phyloP scores from a whole-genome alignment of 2,113 vertebrate genomes.

The Aptenodytes forsteri region DNA sequence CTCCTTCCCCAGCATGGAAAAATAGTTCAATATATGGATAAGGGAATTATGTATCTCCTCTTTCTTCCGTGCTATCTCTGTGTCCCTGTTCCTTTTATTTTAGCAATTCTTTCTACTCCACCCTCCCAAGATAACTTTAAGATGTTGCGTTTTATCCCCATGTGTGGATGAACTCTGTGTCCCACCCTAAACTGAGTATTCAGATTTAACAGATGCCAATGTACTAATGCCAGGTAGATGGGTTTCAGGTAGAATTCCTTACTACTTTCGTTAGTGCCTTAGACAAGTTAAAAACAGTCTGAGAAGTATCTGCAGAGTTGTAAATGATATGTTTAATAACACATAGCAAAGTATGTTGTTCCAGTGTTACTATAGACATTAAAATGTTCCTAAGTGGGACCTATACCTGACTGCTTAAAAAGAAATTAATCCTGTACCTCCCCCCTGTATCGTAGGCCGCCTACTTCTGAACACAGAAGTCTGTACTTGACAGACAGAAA shows the following conservation, averaged over 20 bases:
- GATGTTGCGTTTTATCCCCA: neutral
- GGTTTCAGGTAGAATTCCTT: neutral
- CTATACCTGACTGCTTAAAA: neutral
- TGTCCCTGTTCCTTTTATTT: neutral
- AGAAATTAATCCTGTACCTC: neutral
- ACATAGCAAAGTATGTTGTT: neutral
- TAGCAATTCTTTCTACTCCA: neutral
- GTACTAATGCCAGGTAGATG: neutral
- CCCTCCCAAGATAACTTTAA: neutral
- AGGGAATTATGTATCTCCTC: neutral
- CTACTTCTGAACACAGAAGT: neutral
- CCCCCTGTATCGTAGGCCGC: neutral
- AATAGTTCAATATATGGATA: neutral
- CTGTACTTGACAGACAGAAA: neutral
- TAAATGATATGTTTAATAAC: neutral
- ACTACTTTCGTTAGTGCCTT: neutral
- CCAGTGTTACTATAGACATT: neutral
- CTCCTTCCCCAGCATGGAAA: neutral
- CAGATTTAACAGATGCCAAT: neutral
- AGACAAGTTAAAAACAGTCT: neutral
- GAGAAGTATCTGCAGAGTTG: neutral
- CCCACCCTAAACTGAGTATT: neutral
- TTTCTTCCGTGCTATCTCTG: neutral
- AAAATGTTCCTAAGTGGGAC: neutral
- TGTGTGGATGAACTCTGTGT: neutral